Evolutionary conservation across 2,888 invertebrate genomes (phyloP).

Genomic region (Thumatha senex): DNA sequence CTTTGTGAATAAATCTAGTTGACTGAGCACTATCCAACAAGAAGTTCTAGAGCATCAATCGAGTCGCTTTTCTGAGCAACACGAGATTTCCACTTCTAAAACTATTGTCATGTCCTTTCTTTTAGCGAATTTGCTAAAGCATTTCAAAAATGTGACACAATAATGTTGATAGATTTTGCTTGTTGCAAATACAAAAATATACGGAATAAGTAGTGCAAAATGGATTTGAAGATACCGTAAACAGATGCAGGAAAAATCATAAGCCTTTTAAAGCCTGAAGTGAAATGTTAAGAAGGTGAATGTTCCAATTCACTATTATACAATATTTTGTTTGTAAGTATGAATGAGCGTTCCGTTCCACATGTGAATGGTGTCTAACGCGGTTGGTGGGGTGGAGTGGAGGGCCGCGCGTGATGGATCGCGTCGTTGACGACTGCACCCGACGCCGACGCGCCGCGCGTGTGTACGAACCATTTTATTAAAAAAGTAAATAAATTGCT

Average conservation of each 20-base stretch:
- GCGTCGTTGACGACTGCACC: slow-evolving; percentile 25
- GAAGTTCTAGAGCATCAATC: no score
- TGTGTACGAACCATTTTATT: slow-evolving; percentile 33
- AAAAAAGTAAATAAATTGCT: slow-evolving; percentile 43
- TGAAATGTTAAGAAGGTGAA: slow-evolving; percentile 1
- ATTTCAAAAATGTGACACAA: no score
- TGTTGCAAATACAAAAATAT: no score
- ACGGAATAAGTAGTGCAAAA: no score
- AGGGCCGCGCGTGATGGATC: slow-evolving; percentile 27
- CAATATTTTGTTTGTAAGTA: slow-evolving; percentile 8
- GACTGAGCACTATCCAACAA: no score
- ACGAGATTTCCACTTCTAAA: no score
- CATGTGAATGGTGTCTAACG: slow-evolving; percentile 11
- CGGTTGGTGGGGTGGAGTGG: not conserved
- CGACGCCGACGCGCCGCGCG: slow-evolving; percentile 6
- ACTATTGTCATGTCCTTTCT: no score
- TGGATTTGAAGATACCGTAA: not conserved
- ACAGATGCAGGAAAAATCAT: slow-evolving; percentile 1
- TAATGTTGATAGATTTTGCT: no score
- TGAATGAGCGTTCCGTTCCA: slow-evolving; percentile 7
- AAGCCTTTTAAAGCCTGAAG: not conserved
- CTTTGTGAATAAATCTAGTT: not conserved
- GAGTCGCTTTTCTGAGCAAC: no score
- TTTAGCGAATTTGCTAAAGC: no score
- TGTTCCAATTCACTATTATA: not conserved